Base-by-base conservation (phyloP, 2,888 invertebrate genomes). In the Netelia melanura region DNA sequence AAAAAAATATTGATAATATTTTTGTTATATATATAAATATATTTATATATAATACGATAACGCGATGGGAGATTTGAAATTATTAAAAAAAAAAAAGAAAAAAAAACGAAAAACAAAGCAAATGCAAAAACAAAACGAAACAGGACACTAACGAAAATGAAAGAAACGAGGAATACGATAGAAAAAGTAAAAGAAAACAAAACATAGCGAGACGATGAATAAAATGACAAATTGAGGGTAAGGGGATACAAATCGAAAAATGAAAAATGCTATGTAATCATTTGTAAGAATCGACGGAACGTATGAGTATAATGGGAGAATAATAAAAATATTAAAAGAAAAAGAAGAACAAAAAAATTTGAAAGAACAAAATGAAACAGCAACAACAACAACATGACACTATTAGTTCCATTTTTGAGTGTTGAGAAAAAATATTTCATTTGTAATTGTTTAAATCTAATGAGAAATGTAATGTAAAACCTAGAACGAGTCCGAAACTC, bases 401-500 rank as follows among this genome's bases (percentile, higher is more conserved):
- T 83, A 87, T 89, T 90, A 91, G 89, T 91, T 91, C 87, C 88
- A 88, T 91, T 90, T 90, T 89, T 88, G 90, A 90, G 88, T 91
- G 90, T 90, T 89, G 89, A 87, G 88, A 87, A 76, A 67, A 88
- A 76, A 67, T 65, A 90, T 90, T 91, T 91, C 88, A 90, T 91
- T 91, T 91, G 90, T 91, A 91, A 91, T 91, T 91, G 91, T 91
- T 91, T 91, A 91, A 91, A 91, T 89, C 89, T 91, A 91, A 91
- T 89, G 90, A 91, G 88, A 91, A 91, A 90, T 91, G 89, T 91
- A 91, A 89, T 91, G 91, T 91, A 90, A 91, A 90, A 91, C 89
- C 88, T 91, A 91, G 91, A 91, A 88, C 48, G 90, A 91, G 89
- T 81, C 86, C 75, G 85, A 88, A 88, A 88, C 88, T 88, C 87